Percentiles rank a stretch among this genome's conserved stretches.
Conservation (phyloP, 2,113 vertebrate genomes). For the Actinemys pallida region DNA sequence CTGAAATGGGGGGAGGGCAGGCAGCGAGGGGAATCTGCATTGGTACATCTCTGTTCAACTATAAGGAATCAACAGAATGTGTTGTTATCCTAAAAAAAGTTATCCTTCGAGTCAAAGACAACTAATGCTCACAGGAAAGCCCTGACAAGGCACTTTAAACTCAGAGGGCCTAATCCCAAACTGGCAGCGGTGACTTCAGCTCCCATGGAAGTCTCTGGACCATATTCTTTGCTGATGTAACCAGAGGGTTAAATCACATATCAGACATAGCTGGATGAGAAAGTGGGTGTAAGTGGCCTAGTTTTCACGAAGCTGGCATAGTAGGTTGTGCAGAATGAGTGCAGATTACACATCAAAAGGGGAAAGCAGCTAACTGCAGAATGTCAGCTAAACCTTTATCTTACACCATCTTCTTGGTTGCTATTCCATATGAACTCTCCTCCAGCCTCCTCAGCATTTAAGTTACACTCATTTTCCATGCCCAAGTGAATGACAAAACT, state of each 20-base stretch:
- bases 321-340: neutral
- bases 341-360: neutral
- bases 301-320: neutral
- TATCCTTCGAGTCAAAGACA: slow-evolving; percentile 21
- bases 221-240: neutral
- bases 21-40: neutral
- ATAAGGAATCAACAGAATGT: slow-evolving; percentile 16
- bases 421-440: neutral
- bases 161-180: slow-evolving; percentile 34
- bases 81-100: slow-evolving; percentile 59
- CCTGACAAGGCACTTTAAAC: slow-evolving; percentile 28
- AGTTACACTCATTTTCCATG: neutral
- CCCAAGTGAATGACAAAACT: neutral
- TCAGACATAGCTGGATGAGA: neutral
- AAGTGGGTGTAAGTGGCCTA: neutral
- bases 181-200: neutral
- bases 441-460: neutral
- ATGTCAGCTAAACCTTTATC: neutral
- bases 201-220: neutral
- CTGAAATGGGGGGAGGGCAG: neutral
- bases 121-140: slow-evolving; percentile 52
- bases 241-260: neutral
- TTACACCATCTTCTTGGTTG: neutral
- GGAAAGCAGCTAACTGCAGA: slow-evolving; percentile 15
- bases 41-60: slow-evolving; percentile 57